phyloP scores from a whole-genome alignment of 2,888 invertebrate genomes.

The Microdon myrmicae region DNA sequence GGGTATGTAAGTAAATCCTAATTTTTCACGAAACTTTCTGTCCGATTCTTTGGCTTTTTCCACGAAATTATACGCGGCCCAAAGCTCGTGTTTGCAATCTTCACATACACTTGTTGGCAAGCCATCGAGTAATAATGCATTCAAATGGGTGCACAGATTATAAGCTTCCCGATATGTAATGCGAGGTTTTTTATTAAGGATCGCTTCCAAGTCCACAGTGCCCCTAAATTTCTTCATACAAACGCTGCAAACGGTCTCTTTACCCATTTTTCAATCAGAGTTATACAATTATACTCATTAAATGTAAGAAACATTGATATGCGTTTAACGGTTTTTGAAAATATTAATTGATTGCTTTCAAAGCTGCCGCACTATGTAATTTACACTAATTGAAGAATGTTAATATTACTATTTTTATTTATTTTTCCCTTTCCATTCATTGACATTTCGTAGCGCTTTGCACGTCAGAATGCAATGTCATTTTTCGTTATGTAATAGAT shows the following conservation, averaged over 20 bases:
- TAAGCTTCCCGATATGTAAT: conserved; percentile 51
- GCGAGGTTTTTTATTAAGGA: conserved; percentile 29
- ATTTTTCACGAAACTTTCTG: conserved; percentile 33
- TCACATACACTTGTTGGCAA: conserved; percentile 54
- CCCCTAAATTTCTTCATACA: conserved; percentile 46
- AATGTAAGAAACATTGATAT: no score
- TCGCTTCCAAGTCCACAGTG: conserved; percentile 21
- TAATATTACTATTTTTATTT: no score
- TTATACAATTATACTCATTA: no score
- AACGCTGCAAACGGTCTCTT: conserved; percentile 40
- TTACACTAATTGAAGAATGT: no score
- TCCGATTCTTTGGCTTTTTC: conserved; percentile 53
- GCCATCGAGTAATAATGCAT: conserved; percentile 44
- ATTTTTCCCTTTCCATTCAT: no score
- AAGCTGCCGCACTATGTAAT: no score
- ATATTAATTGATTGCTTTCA: no score
- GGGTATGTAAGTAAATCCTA: conserved; percentile 14
- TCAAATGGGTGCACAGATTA: conserved; percentile 54
- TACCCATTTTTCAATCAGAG: conserved; percentile 49
- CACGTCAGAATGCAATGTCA: no score
- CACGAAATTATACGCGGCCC: conserved; percentile 38
- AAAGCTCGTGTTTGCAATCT: conserved; percentile 48
- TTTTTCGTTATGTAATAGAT: no score
- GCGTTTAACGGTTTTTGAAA: no score
- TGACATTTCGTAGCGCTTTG: no score